Evolutionary conservation across 2,113 vertebrate species (phyloP), one percentile per base, ranked within the genome.

Genomic region (Marmota monax): DNA sequence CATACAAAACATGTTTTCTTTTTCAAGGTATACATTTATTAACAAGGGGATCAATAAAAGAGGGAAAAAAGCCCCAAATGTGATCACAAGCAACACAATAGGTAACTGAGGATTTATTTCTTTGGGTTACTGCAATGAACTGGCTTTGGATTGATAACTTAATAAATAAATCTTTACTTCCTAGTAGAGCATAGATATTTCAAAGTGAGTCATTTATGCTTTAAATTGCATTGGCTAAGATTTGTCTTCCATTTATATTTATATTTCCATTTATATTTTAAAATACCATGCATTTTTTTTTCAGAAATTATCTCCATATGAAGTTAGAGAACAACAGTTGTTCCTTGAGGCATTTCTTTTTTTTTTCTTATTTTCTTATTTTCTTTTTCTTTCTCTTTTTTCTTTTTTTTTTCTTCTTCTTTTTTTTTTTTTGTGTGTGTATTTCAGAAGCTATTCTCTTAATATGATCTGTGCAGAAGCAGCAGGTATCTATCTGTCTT

Each of bases 211-310:
- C 25, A 61, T 69, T 51, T 84, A 53, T 7, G 1, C 7, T 69
- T 77, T 86, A 1, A 79, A 91, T 94, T 91, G 18, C 11, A 76
- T 76, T 88, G 89, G 84, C 32, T 72, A 79, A 89, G 10, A 56
- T 84, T 84, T 93, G 23, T n/a, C 42, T 14, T 93, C 77, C 58
- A 65, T 65, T 94, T 78, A 22, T 76, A 88, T 93, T 94, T 39
- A 39, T 39, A 39, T 39, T 39, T 39, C 39, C 39, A 39, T 39
- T 39, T 39, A 39, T 39, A 39, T 39, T 90, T 94, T 65, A 53
- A 97, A 97, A 89, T n/a, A 76, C 2, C 45, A 2, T 84, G 13
- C 13, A 25, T 92, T 32, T 94, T 94, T 22, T 94, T 22, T 94
- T 22, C 12, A 77, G 14, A 34, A 73, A 80, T 87, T 14, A 22